phyloP scores from a whole-genome alignment of 2,888 invertebrate species.

The Schizaphis graminum region DNA sequence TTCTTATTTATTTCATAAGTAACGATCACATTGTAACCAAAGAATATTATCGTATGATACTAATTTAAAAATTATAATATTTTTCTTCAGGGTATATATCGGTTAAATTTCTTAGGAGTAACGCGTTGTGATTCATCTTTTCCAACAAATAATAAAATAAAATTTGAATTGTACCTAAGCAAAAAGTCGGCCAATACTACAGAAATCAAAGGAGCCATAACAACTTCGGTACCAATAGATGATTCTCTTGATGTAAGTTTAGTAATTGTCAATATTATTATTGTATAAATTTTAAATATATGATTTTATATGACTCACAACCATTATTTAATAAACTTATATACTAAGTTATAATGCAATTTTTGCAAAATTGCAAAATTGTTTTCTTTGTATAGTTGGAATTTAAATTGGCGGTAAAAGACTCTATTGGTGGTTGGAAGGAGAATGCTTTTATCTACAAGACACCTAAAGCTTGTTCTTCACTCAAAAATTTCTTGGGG shows the following conservation, averaged over 20 bases:
- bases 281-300: background rate
- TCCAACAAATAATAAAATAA: background rate
- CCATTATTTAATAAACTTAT: too few relatives aligned
- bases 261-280: background rate
- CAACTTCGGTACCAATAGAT: background rate
- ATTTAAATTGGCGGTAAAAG: background rate
- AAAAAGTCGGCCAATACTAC: background rate
- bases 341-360: too few relatives aligned
- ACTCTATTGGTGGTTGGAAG: constrained; percentile 21
- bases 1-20: background rate
- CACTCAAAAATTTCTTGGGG: background rate
- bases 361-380: background rate
- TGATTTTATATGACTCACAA: too few relatives aligned
- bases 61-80: background rate
- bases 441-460: background rate
- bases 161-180: background rate
- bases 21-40: background rate
- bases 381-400: background rate
- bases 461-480: background rate
- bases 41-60: background rate
- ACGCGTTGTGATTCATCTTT: background rate
- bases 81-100: background rate
- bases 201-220: background rate
- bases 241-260: background rate
- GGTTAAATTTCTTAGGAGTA: background rate